Evolutionary conservation across 1,140 invertebrate species (phyloP).

Genomic region (Drosophila elegans): DNA sequence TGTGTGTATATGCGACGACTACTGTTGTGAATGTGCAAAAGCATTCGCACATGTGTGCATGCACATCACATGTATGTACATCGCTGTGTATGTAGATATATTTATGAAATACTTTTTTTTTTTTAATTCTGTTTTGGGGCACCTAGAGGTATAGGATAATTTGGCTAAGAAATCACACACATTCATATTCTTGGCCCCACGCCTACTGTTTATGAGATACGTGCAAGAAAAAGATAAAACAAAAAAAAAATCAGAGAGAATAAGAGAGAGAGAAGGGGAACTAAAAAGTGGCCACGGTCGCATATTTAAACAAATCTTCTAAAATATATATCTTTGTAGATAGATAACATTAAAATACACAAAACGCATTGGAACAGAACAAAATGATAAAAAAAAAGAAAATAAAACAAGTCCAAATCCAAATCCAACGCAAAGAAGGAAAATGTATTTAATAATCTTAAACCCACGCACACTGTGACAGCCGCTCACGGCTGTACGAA

Average conservation of each 20-base stretch:
- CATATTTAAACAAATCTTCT: conserved; percentile 2
- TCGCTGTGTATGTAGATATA: conserved; percentile 3
- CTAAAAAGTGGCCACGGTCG: conserved; percentile 4
- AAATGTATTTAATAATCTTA: conserved; percentile 44
- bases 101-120: conserved; percentile 9
- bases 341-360: conserved; percentile 2
- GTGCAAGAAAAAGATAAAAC: conserved; percentile 7
- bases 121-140: background rate
- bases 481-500: conserved; percentile 31
- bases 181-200: conserved; percentile 4
- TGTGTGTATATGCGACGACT: background rate
- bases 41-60: conserved; percentile 4
- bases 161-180: background rate
- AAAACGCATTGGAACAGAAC: conserved; percentile 16
- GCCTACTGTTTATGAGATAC: conserved; percentile 13
- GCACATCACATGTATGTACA: conserved; percentile 10
- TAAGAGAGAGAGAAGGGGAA: conserved; percentile 2
- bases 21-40: background rate
- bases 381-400: conserved; percentile 19
- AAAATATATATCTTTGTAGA: background rate
- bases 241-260: conserved; percentile 1
- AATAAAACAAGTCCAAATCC: background rate
- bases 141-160: conserved; percentile 5
- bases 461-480: conserved; percentile 33
- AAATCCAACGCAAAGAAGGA: conserved; percentile 11